Evolutionary conservation across 2,113 vertebrate species (phyloP).

Genomic region (Cyprinodon tularosa): DNA sequence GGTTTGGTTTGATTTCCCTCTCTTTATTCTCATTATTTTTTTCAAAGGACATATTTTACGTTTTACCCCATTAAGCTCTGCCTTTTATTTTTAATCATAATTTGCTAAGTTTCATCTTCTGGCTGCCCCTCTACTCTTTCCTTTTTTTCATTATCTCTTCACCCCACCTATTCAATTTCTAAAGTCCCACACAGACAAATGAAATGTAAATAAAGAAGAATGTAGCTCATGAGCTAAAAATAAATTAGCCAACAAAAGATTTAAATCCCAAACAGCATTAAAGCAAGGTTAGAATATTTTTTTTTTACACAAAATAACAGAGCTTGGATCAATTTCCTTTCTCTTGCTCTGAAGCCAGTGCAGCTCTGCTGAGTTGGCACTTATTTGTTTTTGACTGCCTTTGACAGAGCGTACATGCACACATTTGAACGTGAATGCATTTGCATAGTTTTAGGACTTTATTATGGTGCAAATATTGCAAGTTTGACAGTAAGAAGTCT

Average conservation of each 20-base stretch:
- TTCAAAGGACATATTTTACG: neutral
- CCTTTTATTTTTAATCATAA: neutral
- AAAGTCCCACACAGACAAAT: constrained; percentile 11
- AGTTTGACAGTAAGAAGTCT: constrained; percentile 11
- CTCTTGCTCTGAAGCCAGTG: constrained; percentile 3
- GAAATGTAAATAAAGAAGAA: constrained; percentile 44
- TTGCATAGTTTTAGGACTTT: constrained; percentile 54
- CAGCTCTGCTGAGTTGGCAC: constrained; percentile 47
- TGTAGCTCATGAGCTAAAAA: constrained; percentile 19
- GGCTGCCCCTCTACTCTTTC: neutral
- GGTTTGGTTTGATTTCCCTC: neutral
- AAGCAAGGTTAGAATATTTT: constrained; percentile 51
- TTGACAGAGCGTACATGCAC: constrained; percentile 22
- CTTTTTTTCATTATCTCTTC: neutral
- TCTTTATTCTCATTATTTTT: neutral
- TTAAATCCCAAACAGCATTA: constrained; percentile 32
- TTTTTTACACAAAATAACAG: constrained; percentile 34
- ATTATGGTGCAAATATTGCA: constrained; percentile 40
- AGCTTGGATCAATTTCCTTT: neutral
- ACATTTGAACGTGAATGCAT: constrained; percentile 24
- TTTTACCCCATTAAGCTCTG: neutral
- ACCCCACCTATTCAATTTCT: constrained; percentile 1
- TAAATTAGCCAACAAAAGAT: constrained; percentile 14
- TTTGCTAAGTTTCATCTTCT: constrained; percentile 19
- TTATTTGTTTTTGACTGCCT: constrained; percentile 19